Evolutionary conservation across 2,797 vertebrate species (phyloP).

Genomic region (Aphelocoma californica): DNA sequence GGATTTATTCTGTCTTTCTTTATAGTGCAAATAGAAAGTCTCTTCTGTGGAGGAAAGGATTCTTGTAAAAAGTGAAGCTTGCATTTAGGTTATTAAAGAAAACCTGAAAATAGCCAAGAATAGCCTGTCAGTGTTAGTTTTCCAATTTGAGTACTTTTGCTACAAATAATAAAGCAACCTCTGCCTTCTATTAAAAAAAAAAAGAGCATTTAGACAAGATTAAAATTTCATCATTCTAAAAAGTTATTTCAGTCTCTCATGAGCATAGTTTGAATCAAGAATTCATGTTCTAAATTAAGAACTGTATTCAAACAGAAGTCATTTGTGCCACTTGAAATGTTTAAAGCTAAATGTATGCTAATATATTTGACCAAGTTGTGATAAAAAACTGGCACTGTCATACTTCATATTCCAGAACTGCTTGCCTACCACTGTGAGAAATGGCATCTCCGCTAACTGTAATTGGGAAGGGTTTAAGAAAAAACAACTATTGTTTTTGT

Average conservation of each 20-base stretch:
- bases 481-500: background rate
- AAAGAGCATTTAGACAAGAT: background rate
- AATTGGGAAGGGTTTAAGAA: background rate
- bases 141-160: background rate
- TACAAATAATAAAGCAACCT: conserved; percentile 2
- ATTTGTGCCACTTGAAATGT: background rate
- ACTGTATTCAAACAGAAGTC: background rate
- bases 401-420: background rate
- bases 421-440: background rate
- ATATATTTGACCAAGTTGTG: background rate
- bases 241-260: background rate
- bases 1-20: background rate
- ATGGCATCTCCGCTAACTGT: background rate
- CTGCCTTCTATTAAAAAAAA: background rate
- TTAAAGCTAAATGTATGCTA: background rate
- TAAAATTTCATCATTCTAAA: background rate
- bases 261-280: background rate
- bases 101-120: conserved; percentile 3
- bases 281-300: background rate
- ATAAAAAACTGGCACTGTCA: background rate
- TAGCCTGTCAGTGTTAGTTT: background rate
- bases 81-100: background rate
- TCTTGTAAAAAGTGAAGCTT: background rate
- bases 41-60: background rate
- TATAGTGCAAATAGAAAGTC: background rate